Conservation (phyloP, 2,797 vertebrate species). For the Fundulus diaphanus region DNA sequence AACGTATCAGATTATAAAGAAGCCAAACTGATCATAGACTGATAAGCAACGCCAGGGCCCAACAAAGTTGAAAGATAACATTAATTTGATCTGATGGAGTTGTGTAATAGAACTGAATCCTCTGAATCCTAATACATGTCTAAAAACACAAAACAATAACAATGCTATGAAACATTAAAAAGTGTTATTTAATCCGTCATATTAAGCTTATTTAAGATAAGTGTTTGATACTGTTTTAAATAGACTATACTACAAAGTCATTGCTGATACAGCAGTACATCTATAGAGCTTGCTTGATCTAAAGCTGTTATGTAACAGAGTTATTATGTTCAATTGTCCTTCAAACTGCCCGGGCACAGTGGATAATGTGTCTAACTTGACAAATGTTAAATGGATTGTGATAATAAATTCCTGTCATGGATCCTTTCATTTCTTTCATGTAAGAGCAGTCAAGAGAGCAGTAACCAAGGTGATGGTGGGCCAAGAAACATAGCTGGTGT, state of each 20-base stretch:
- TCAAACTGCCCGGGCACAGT: conserved; percentile 25
- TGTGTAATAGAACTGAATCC: conserved; percentile 15
- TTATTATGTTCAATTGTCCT: conserved; percentile 43
- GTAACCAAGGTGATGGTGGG: background rate
- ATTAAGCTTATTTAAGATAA: background rate
- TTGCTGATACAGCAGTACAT: conserved; percentile 26
- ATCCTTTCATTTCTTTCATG: conserved; percentile 9
- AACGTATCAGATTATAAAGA: conserved; percentile 12
- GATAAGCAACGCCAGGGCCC: conserved; percentile 23
- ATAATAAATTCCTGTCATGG: conserved; percentile 44
- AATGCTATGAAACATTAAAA: background rate
- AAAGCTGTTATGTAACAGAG: conserved; percentile 14
- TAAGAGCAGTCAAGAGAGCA: background rate
- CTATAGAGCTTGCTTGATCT: conserved; percentile 26
- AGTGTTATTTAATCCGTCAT: background rate
- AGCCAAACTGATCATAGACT: conserved; percentile 35
- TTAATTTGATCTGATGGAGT: conserved; percentile 28
- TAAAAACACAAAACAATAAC: background rate
- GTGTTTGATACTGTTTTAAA: conserved; percentile 20
- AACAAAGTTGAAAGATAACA: conserved; percentile 19
- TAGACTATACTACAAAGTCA: background rate
- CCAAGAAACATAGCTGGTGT: background rate
- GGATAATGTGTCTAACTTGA: conserved; percentile 34
- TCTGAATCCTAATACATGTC: conserved; percentile 15
- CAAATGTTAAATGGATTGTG: conserved; percentile 39